Conservation (phyloP, 2,888 invertebrate genomes). For the Pyrgus malvae region DNA sequence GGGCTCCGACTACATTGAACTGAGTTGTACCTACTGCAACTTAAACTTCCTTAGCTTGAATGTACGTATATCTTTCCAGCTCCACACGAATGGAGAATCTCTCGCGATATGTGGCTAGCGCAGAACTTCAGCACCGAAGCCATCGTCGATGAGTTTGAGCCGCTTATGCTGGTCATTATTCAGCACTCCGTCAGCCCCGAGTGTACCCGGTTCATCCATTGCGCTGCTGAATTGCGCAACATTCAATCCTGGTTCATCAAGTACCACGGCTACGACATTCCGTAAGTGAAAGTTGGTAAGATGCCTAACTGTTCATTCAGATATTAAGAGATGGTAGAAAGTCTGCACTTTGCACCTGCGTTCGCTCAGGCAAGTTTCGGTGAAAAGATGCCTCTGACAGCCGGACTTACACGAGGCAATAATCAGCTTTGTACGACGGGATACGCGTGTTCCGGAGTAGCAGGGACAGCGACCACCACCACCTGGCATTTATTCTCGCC, state of each 20-base stretch:
- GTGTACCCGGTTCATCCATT: slow-evolving; percentile 51
- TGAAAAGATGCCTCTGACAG: too few relatives aligned
- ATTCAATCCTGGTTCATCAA: slow-evolving; percentile 50
- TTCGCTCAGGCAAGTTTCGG: too few relatives aligned
- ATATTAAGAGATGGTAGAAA: too few relatives aligned
- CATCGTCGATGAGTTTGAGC: slow-evolving; percentile 42
- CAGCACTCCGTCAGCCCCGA: slow-evolving; percentile 60
- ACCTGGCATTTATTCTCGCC: too few relatives aligned
- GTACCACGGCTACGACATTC: slow-evolving; percentile 42
- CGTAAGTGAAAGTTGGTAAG: slow-evolving; percentile 42
- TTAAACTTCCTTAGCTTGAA: background rate
- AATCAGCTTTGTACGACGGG: too few relatives aligned
- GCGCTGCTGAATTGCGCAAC: slow-evolving; percentile 57
- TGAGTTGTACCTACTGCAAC: too few relatives aligned
- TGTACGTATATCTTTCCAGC: slow-evolving; percentile 41
- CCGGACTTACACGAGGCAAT: too few relatives aligned
- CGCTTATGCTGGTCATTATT: slow-evolving; percentile 58
- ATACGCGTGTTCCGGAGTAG: too few relatives aligned
- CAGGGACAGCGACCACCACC: too few relatives aligned
- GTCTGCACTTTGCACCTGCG: too few relatives aligned
- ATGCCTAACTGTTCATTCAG: too few relatives aligned
- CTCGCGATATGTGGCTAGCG: slow-evolving; percentile 64
- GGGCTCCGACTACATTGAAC: too few relatives aligned
- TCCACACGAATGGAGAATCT: slow-evolving; percentile 64
- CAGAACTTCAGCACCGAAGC: slow-evolving; percentile 32